Percentiles rank a stretch among this genome's conserved stretches.
Conservation (phyloP, 2,888 invertebrate genomes). For the Tachystola acroxantha region DNA sequence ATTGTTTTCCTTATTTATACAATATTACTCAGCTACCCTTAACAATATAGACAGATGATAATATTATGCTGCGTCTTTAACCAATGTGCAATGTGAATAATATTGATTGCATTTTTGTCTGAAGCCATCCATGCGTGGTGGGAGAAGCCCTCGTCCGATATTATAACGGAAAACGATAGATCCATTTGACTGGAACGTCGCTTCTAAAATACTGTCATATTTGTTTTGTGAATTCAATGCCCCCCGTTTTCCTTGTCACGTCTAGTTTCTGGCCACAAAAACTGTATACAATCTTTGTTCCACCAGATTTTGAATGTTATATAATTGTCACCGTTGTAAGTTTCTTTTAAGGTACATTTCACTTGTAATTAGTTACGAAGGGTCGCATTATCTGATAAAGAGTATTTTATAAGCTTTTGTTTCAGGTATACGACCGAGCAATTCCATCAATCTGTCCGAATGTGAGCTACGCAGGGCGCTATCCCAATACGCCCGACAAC, state of each 20-base stretch:
- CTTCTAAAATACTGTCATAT: slow-evolving; percentile 12
- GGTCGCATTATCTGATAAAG: slow-evolving; percentile 53
- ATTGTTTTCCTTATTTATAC: background rate
- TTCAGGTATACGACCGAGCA: slow-evolving; percentile 45
- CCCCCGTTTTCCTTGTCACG: slow-evolving; percentile 11
- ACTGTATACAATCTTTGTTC: background rate
- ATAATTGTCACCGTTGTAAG: slow-evolving; percentile 17
- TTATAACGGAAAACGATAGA: slow-evolving; percentile 16
- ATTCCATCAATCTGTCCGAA: slow-evolving; percentile 55
- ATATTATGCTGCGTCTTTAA: too few relatives aligned
- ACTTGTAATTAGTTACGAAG: slow-evolving; percentile 21
- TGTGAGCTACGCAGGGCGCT: slow-evolving; percentile 43
- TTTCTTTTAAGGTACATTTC: slow-evolving; percentile 28
- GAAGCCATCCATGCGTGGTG: slow-evolving; percentile 20
- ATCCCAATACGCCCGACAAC: slow-evolving; percentile 37
- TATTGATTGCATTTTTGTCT: slow-evolving; percentile 17
- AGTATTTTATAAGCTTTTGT: slow-evolving; percentile 55
- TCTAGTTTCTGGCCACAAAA: background rate
- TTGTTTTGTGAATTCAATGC: slow-evolving; percentile 11
- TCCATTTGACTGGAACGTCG: slow-evolving; percentile 14
- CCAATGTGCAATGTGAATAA: slow-evolving; percentile 13
- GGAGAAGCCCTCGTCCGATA: slow-evolving; percentile 11
- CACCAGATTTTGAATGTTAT: background rate
- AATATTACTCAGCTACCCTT: too few relatives aligned
- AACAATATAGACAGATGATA: slow-evolving; percentile 7